Evolutionary conservation across 2,113 vertebrate genomes (phyloP).

Genomic region (Reinhardtius hippoglossoides): DNA sequence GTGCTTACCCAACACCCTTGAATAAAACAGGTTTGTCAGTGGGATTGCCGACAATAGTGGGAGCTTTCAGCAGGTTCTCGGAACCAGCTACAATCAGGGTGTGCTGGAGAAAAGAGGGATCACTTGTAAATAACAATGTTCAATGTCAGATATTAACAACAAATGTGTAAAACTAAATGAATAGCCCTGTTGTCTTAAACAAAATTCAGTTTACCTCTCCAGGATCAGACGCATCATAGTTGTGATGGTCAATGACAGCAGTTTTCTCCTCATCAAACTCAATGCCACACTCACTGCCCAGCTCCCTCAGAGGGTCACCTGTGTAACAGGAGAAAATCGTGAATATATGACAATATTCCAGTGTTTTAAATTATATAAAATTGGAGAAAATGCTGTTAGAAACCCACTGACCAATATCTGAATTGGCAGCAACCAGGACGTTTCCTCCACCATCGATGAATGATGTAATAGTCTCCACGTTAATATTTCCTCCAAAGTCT

Average conservation of each 20-base stretch:
- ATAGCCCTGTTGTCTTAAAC: background rate
- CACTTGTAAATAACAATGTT: background rate
- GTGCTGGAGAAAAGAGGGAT: slow-evolving; percentile 82
- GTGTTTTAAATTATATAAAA: background rate
- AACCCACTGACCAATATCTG: slow-evolving; percentile 89
- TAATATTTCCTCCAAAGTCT: slow-evolving; percentile 99
- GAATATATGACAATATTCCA: background rate
- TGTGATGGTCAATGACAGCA: slow-evolving; percentile 96
- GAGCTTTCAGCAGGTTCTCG: slow-evolving; percentile 95
- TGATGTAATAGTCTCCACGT: slow-evolving; percentile 93
- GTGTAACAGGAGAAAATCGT: background rate
- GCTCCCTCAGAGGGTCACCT: slow-evolving; percentile 96
- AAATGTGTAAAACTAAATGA: background rate
- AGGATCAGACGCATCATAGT: slow-evolving; percentile 92
- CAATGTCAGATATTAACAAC: background rate
- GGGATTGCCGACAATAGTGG: slow-evolving; percentile 92
- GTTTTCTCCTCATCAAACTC: slow-evolving; percentile 99
- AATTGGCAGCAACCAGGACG: slow-evolving; percentile 93
- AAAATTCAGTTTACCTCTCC: slow-evolving; percentile 87
- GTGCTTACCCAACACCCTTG: slow-evolving; percentile 94
- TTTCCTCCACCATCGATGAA: slow-evolving; percentile 97
- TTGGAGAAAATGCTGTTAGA: background rate
- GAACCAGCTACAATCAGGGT: slow-evolving; percentile 92
- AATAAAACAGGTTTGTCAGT: slow-evolving; percentile 92
- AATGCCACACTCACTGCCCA: slow-evolving; percentile 97